Evolutionary conservation across 2,113 vertebrate species (phyloP).

Genomic region (Hoplias malabaricus): DNA sequence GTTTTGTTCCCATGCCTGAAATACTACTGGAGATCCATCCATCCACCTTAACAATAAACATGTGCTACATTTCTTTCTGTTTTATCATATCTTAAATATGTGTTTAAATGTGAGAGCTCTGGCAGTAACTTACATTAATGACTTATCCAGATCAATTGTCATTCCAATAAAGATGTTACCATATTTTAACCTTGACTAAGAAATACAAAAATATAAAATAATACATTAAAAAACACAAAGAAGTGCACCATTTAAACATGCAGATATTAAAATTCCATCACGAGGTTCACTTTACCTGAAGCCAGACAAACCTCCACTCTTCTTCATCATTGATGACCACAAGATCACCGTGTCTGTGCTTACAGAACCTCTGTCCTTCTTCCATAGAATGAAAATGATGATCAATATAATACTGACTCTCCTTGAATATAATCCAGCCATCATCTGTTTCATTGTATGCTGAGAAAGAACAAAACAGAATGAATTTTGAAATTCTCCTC

Average conservation of each 20-base stretch:
- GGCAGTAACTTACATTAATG: constrained; percentile 76
- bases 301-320: constrained; percentile 86
- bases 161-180: constrained; percentile 82
- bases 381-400: constrained; percentile 70
- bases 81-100: neutral
- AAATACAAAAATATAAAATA: constrained; percentile 3
- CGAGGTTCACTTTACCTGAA: constrained; percentile 73
- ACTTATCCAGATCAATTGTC: constrained; percentile 82
- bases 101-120: neutral
- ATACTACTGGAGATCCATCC: constrained; percentile 78
- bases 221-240: neutral
- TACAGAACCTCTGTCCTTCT: constrained; percentile 80
- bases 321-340: constrained; percentile 76
- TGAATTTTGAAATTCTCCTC: neutral
- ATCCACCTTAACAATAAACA: constrained; percentile 83
- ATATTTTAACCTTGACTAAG: constrained; percentile 67
- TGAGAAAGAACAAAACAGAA: constrained; percentile 51
- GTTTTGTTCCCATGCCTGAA: constrained; percentile 82
- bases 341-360: constrained; percentile 81
- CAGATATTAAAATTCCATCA: neutral
- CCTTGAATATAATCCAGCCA: constrained; percentile 81
- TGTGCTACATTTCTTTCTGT: constrained; percentile 1
- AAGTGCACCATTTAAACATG: neutral
- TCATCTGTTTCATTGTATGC: constrained; percentile 78
- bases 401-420: constrained; percentile 83